phyloP scores from a whole-genome alignment of 1,140 invertebrate genomes.

The Plectus sambesii region DNA sequence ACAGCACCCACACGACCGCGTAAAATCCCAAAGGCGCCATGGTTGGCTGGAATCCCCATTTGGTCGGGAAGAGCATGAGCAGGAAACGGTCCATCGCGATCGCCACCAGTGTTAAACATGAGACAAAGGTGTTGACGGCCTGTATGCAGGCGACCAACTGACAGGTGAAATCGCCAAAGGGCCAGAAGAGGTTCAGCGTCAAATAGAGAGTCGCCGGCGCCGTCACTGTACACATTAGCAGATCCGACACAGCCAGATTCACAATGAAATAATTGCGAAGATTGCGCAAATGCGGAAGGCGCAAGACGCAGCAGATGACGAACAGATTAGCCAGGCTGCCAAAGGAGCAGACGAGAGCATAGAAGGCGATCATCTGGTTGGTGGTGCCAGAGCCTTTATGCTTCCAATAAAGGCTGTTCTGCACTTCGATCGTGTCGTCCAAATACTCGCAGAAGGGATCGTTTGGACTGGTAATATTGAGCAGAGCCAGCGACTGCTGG shows the following conservation, averaged over 20 bases:
- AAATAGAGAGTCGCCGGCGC: constrained; percentile 42
- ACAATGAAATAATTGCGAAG: constrained; percentile 45
- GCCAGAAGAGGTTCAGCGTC: constrained; percentile 43
- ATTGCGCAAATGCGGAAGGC: constrained; percentile 38
- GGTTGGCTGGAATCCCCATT: constrained; percentile 38
- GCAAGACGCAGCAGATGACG: constrained; percentile 35
- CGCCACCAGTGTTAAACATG: constrained; percentile 40
- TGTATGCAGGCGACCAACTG: constrained; percentile 37
- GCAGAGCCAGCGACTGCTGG: too few relatives aligned
- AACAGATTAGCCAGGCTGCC: constrained; percentile 41
- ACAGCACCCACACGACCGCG: constrained; percentile 37
- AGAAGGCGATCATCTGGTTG: constrained; percentile 39
- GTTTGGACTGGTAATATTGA: too few relatives aligned
- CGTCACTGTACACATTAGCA: constrained; percentile 38
- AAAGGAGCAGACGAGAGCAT: constrained; percentile 37
- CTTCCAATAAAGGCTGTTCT: constrained; percentile 42
- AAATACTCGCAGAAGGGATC: too few relatives aligned
- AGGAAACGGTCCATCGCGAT: constrained; percentile 44
- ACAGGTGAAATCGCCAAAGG: constrained; percentile 42
- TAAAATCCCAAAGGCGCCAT: constrained; percentile 43
- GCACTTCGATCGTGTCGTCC: too few relatives aligned
- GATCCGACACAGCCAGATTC: constrained; percentile 42
- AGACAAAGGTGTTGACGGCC: constrained; percentile 45
- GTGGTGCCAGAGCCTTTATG: constrained; percentile 30
- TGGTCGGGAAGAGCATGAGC: constrained; percentile 40